Evolutionary conservation across 2,113 vertebrate species (phyloP).

Genomic region (Tapirus terrestris): DNA sequence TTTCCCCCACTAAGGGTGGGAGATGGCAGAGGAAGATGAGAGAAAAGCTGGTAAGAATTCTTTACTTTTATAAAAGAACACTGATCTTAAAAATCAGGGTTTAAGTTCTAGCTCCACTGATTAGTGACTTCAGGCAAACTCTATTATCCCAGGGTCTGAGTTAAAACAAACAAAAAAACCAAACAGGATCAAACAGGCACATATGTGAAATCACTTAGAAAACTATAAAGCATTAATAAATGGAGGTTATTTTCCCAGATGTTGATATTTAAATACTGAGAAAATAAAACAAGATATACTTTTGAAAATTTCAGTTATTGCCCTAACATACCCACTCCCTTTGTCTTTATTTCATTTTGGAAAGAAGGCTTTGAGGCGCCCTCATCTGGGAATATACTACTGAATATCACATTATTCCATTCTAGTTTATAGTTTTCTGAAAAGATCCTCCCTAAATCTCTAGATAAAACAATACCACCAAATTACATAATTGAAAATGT

Average conservation of each 20-base stretch:
- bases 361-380: neutral
- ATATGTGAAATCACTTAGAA: constrained; percentile 22
- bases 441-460: neutral
- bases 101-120: neutral
- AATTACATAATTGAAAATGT: constrained; percentile 48
- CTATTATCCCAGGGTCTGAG: constrained; percentile 14
- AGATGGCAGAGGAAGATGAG: neutral
- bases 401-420: neutral
- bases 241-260: neutral
- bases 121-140: constrained; percentile 28
- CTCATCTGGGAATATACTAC: constrained; percentile 15
- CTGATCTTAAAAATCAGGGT: constrained; percentile 45
- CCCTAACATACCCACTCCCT: neutral
- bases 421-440: constrained; percentile 44
- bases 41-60: neutral
- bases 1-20: neutral
- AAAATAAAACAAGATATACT: constrained; percentile 41
- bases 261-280: constrained; percentile 19
- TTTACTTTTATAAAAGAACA: constrained; percentile 20
- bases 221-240: constrained; percentile 34
- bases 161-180: neutral
- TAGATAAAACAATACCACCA: neutral
- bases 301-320: constrained; percentile 32
- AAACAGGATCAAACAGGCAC: constrained; percentile 2
- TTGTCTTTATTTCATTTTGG: neutral